Evolutionary conservation across 2,888 invertebrate species (phyloP).

Genomic region (Drosophila melanosoma): DNA sequence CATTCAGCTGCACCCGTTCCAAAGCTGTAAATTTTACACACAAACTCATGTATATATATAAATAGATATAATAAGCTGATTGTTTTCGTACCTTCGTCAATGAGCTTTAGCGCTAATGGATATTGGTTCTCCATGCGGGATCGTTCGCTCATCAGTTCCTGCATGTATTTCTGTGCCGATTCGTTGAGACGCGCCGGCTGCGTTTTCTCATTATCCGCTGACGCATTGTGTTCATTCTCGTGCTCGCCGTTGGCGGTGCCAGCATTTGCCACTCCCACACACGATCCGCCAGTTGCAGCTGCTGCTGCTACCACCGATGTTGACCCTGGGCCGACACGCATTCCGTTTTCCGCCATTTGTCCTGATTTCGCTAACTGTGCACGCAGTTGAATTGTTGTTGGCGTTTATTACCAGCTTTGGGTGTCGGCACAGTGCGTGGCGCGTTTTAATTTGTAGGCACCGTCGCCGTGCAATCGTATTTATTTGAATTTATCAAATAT

Average conservation of each 20-base stretch:
- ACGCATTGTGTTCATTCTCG: conserved; percentile 73
- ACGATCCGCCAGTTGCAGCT: conserved; percentile 36
- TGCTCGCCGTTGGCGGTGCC: conserved; percentile 79
- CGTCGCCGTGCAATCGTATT: conserved; percentile 60
- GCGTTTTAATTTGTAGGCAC: conserved; percentile 60
- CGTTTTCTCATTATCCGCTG: conserved; percentile 72
- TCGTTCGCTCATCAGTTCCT: conserved; percentile 82
- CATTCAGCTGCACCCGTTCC: conserved; percentile 89
- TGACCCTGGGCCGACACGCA: conserved; percentile 79
- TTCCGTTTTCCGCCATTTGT: conserved; percentile 83
- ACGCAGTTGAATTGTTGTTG: conserved; percentile 51
- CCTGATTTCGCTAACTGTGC: conserved; percentile 58
- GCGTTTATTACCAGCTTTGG: conserved; percentile 54
- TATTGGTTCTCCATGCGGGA: conserved; percentile 83
- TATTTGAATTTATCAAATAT: conserved; percentile 71
- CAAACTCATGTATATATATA: conserved; percentile 14
- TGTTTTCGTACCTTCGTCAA: conserved; percentile 81
- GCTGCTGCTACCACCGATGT: conserved; percentile 44
- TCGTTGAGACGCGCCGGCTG: conserved; percentile 80
- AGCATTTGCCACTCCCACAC: conserved; percentile 31
- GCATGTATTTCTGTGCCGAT: conserved; percentile 83
- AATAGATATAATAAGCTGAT: conserved; percentile 31
- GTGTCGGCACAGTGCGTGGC: conserved; percentile 57
- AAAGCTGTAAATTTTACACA: conserved; percentile 87
- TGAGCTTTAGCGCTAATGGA: conserved; percentile 83